Evolutionary conservation across 2,888 invertebrate genomes (phyloP).

Genomic region (Andrena bucephala): DNA sequence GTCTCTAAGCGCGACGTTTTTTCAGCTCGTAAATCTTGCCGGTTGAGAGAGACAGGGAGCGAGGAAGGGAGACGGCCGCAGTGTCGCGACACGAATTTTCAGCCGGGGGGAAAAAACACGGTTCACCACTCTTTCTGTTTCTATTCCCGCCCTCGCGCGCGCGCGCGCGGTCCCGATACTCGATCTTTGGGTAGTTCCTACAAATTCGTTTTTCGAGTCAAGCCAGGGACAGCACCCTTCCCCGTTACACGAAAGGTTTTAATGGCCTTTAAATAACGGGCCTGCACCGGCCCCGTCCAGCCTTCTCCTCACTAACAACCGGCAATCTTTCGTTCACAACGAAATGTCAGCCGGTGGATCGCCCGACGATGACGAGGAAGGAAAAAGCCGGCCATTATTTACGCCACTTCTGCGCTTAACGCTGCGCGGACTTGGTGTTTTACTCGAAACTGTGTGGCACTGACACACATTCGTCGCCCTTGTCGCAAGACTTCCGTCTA

Average conservation of each 20-base stretch:
- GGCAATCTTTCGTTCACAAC: conserved; percentile 47
- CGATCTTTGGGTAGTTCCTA: conserved; percentile 43
- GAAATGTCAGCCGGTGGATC: conserved; percentile 55
- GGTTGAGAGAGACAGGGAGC: conserved; percentile 1
- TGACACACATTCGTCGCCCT: conserved; percentile 55
- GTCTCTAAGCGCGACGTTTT: conserved; percentile 47
- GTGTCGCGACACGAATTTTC: conserved; percentile 37
- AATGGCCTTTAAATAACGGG: conserved; percentile 67
- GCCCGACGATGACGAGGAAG: conserved; percentile 53
- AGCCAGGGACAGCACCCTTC: not conserved
- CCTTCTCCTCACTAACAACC: conserved; percentile 15
- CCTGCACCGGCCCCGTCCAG: conserved; percentile 12
- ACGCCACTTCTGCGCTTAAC: conserved; percentile 63
- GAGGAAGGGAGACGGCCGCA: not conserved
- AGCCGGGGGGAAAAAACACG: conserved; percentile 56
- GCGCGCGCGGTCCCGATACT: conserved; percentile 5
- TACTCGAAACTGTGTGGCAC: conserved; percentile 58
- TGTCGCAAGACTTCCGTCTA: conserved; percentile 23
- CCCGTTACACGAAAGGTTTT: conserved; percentile 53
- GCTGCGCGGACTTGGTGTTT: conserved; percentile 41
- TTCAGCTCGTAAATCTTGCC: conserved; percentile 61
- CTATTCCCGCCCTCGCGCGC: conserved; percentile 49
- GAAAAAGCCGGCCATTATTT: conserved; percentile 63
- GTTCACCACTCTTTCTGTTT: conserved; percentile 61
- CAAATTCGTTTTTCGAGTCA: conserved; percentile 65